These are phyloP conservation scores for human (Homo sapiens) DNA, from an alignment of 2,113 vertebrate species.

Conservation along the genomic window GRCh38 chr3:109755001-109755500, in stretches of 20 bases:
- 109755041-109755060: not conserved
- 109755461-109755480: constrained; percentile 1
- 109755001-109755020: not conserved
- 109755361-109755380: constrained; percentile 32
- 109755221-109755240: not conserved
- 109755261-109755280: not conserved
- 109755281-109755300: not conserved
- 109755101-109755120: not conserved
- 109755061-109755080: not conserved
- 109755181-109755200: not conserved
- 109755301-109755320: not conserved
- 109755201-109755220: constrained; percentile 28
- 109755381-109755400: constrained; percentile 15
- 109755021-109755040: not conserved
- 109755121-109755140: constrained; percentile 16
- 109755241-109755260: not conserved
- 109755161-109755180: not conserved
- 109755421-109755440: not conserved
- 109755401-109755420: not conserved
- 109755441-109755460: constrained; percentile 45
- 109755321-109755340: constrained; percentile 12
- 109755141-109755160: not conserved
- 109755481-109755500: constrained; percentile 40
- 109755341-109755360: constrained; percentile 50
- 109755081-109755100: not conserved